Evolutionary conservation across 1,140 invertebrate species (phyloP), one percentile per base, ranked within the genome.

Genomic region (Drosophila ananassae): DNA sequence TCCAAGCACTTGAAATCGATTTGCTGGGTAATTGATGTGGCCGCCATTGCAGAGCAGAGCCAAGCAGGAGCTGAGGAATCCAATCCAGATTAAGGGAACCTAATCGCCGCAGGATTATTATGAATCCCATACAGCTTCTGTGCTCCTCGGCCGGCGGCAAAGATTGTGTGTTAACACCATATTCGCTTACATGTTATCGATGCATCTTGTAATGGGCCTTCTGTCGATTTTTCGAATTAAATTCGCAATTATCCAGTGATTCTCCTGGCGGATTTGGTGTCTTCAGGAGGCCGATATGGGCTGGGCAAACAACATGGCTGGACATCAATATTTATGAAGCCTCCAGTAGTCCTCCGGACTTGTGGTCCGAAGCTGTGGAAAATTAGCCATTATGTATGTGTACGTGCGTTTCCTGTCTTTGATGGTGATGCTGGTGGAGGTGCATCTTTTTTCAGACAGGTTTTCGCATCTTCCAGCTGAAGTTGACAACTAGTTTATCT

Each of bases 81-180:
- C 56, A 39, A 32, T 44, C 68, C 59, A 77, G 82, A 61, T 75
- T 67, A 57, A 34, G 64, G 60, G 56, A 80, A 85, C 68, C 62
- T 87, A 78, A 87, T 87, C 74, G 72, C 48, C 61, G 55, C 32
- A 39, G 81, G 81, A 84, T 84, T 84, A 85, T 69, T 84, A 85
- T 69, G 57, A 58, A 63, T 67, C 71, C 63, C 53, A 56, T 28
- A 46, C 67, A 71, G 79, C 79, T 83, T 89, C 83, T 89, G 83
- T 79, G 54, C 72, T 61, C 34, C 37, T 56, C n/a, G 28, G 72
- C 72, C 58, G 17, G 48, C 17, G 79, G 82, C 75, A 37, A 55
- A 83, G 83, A 79, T 83, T 79, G 61, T 89, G 63, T 87, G 83
- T 87, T 87, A 87, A 87, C 83, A 87, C 83, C 84, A 89, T 89